Base-by-base conservation (phyloP, 1,140 invertebrate species). In the Euborellia annulipes region DNA sequence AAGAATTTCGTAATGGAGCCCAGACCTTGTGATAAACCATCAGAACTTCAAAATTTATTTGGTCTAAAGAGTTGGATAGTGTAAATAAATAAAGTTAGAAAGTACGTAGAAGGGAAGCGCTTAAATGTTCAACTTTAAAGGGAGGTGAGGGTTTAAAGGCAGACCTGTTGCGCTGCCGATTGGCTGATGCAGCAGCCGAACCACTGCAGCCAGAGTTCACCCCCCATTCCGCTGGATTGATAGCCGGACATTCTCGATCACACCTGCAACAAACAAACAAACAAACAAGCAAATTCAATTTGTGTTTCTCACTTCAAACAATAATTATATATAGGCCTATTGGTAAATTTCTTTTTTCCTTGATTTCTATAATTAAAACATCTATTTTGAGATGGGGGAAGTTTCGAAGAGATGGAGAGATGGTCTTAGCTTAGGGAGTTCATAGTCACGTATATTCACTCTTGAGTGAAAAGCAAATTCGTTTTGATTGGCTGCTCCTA, bases 201-300 rank as follows among this genome's bases (percentile, higher is more conserved):
- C 74, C 83, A 85, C 54, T 86, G 82, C 50, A 85, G 66, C 81
- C 81, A 85, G 55, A 86, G 75, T 57, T 85, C 83, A 53, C 80
- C 72, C 71, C 34, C 44, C 44, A 46, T 50, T 49, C 52, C 41
- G 54, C 50, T 27, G 47, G 46, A 43, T 22, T 43, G 46, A 32
- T 48, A 48, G 17, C 44, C 36, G 9, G 44, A 46, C 44, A 46
- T 46, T 20, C 21, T 21, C 20, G 36, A 20, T 16, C 20, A 32
- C 21, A 21, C 16, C 41, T 16, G 17, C 16, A 19, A 22, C 37
- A 39, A 38, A 38, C 14, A 4, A 7, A 36, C 19, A n/a, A 37
- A 18, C 36, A 37, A 7, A 37, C 36, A 37, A 7, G 3, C n/a
- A 4, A 36, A 4, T 8, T 9, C 2, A 36, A 17, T n/a, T 36